Conservation (phyloP, 2,113 vertebrate species). For the Tetrax tetrax region DNA sequence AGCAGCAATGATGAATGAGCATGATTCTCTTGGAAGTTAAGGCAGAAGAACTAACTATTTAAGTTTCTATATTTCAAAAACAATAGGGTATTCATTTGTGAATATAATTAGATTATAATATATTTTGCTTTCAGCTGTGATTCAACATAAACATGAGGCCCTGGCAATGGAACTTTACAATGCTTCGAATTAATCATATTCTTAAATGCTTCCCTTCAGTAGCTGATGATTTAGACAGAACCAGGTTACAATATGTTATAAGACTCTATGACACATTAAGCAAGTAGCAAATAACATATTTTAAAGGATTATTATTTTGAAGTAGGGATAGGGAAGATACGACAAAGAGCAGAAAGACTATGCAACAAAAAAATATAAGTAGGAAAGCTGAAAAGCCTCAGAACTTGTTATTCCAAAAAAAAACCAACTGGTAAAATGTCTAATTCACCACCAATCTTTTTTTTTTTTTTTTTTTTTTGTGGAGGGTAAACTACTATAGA, state of each 20-base stretch:
- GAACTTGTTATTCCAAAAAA: background rate
- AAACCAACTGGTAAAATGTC: too few relatives aligned
- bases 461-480: background rate
- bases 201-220: background rate
- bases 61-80: background rate
- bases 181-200: background rate
- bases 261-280: background rate
- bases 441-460: background rate
- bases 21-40: background rate
- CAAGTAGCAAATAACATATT: background rate
- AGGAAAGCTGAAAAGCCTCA: background rate
- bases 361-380: background rate
- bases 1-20: background rate
- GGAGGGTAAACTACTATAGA: background rate
- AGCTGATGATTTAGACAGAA: background rate
- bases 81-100: background rate
- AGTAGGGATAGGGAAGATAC: background rate
- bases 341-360: background rate
- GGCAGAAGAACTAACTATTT: background rate
- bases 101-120: background rate
- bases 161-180: background rate
- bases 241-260: background rate
- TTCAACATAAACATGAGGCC: background rate
- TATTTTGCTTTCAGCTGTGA: background rate
- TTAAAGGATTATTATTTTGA: background rate